Conservation (phyloP, 2,113 vertebrate species). For the Pangasianodon gigas region DNA sequence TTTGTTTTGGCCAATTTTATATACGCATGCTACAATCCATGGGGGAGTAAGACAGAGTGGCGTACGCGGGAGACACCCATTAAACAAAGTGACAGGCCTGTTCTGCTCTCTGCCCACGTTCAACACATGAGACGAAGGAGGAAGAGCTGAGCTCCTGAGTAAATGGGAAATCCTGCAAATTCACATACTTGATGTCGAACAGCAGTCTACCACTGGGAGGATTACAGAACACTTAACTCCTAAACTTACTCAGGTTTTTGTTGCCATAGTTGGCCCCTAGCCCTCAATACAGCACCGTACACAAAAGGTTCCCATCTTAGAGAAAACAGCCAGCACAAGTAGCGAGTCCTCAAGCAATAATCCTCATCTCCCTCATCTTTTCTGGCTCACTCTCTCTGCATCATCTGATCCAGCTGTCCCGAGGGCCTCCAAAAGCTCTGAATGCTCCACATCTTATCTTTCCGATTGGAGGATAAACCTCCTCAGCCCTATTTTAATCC, state of each 20-base stretch:
- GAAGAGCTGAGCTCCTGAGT: not conserved
- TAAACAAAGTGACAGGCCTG: constrained; percentile 24
- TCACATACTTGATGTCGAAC: constrained; percentile 20
- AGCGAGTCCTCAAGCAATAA: constrained; percentile 8
- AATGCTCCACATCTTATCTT: constrained; percentile 29
- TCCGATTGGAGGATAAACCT: constrained; percentile 41
- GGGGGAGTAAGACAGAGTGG: not conserved
- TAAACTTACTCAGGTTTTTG: constrained; percentile 1
- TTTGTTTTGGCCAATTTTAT: constrained; percentile 4
- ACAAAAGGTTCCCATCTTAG: not conserved
- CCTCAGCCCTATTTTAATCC: constrained; percentile 42
- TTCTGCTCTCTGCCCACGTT: constrained; percentile 18
- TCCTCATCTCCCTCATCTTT: constrained; percentile 23
- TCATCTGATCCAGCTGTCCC: constrained; percentile 14
- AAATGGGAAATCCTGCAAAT: constrained; percentile 21
- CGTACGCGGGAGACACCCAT: not conserved
- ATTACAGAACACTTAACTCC: constrained; percentile 27
- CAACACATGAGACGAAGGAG: not conserved
- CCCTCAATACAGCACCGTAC: not conserved
- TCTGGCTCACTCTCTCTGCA: constrained; percentile 27
- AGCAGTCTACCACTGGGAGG: constrained; percentile 10
- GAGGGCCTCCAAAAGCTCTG: not conserved
- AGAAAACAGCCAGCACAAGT: constrained; percentile 31
- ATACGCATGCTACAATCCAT: not conserved
- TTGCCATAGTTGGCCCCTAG: not conserved